A percentile compares a stretch with the other conserved stretches of the same genome.
Conservation (phyloP, 2,888 invertebrate genomes). For the Acanthacorydalis orientalis region DNA sequence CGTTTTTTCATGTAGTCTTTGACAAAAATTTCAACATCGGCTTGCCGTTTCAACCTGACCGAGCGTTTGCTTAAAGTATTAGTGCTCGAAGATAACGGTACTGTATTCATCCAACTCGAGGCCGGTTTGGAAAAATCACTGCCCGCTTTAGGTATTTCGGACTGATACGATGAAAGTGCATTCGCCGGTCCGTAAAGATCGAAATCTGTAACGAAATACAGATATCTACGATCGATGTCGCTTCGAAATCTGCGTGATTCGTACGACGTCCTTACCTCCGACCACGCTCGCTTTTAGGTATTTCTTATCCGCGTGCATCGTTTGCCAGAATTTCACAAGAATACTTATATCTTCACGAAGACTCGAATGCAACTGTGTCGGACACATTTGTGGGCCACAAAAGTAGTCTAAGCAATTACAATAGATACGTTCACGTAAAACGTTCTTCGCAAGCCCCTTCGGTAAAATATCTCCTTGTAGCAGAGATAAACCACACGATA, state of each 20-base stretch:
- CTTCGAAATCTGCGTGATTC: not conserved
- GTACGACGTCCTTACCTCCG: slow-evolving; percentile 43
- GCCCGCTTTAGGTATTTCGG: slow-evolving; percentile 27
- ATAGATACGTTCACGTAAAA: slow-evolving; percentile 88
- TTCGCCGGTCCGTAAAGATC: slow-evolving; percentile 22
- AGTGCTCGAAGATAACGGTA: slow-evolving; percentile 50
- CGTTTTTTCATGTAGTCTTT: slow-evolving; percentile 91
- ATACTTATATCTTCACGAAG: slow-evolving; percentile 79
- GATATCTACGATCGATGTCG: not conserved
- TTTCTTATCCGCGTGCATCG: slow-evolving; percentile 87
- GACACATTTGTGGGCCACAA: slow-evolving; percentile 76
- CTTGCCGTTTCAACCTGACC: slow-evolving; percentile 53
- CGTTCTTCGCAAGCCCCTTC: slow-evolving; percentile 74
- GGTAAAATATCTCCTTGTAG: slow-evolving; percentile 86
- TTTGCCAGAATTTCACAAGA: slow-evolving; percentile 88
- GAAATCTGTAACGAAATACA: slow-evolving; percentile 17
- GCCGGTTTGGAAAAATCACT: slow-evolving; percentile 42
- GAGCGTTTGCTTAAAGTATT: slow-evolving; percentile 59
- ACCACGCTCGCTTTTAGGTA: slow-evolving; percentile 72
- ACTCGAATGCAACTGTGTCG: slow-evolving; percentile 60
- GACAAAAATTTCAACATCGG: slow-evolving; percentile 62
- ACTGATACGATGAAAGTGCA: slow-evolving; percentile 16
- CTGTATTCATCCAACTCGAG: slow-evolving; percentile 90
- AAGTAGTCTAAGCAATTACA: slow-evolving; percentile 92
- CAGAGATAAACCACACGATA: slow-evolving; percentile 81